These are phyloP conservation scores for Adrianichthys oophorus DNA, from an alignment of 2,797 vertebrate species.

Conservation along the genomic window DNA sequence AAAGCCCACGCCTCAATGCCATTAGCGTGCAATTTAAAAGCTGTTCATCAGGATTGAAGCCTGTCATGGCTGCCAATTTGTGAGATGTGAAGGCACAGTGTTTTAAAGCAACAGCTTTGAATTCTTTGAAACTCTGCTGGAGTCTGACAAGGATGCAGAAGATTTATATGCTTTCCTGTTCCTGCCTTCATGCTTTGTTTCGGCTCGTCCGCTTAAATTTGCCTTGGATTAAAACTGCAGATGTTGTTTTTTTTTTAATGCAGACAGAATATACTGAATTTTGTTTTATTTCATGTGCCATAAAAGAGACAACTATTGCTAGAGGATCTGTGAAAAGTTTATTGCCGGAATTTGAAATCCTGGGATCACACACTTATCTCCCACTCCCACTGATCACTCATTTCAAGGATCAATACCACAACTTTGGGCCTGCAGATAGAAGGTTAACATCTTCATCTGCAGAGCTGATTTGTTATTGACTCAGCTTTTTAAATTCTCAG, in stretches of 20 bases:
- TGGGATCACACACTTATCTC: not conserved
- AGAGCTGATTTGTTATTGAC: slow-evolving; percentile 16
- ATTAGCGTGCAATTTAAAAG: slow-evolving; percentile 40
- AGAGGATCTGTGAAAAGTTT: not conserved
- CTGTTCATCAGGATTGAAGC: slow-evolving; percentile 19
- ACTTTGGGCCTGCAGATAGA: slow-evolving; percentile 19
- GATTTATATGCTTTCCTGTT: no score
- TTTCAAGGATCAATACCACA: slow-evolving; percentile 14
- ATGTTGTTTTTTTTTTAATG: not conserved
- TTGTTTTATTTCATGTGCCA: not conserved
- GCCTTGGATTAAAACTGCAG: not conserved
- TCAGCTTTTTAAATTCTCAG: slow-evolving; percentile 3
- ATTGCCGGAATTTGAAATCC: not conserved
- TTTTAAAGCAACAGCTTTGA: slow-evolving; percentile 14
- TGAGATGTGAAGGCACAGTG: slow-evolving; percentile 9
- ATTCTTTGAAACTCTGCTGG: slow-evolving; percentile 8
- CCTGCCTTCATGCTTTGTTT: no score
- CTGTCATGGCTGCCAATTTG: slow-evolving; percentile 6
- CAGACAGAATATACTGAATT: not conserved
- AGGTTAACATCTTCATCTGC: slow-evolving; percentile 24
- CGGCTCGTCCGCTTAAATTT: no score
- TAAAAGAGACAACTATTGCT: not conserved
- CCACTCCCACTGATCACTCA: slow-evolving; percentile 15
- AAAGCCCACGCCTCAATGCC: slow-evolving; percentile 17
- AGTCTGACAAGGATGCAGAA: slow-evolving; percentile 1